Evolutionary conservation across 2,113 vertebrate genomes (phyloP).

Genomic region (Protobothrops flavoviridis): DNA sequence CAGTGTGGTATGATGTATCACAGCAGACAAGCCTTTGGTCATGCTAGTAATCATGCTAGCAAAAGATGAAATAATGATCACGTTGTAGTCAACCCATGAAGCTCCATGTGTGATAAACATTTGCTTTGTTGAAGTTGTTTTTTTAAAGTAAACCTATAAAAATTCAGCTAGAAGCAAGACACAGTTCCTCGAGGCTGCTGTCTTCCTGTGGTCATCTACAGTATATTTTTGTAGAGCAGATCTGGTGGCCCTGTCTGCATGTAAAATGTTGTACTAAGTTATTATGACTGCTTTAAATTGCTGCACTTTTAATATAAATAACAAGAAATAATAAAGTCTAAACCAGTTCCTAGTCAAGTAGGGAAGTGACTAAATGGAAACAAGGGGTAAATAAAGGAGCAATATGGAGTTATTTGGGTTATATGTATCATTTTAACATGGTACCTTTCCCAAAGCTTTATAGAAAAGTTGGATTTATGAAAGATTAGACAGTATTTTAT

Average conservation of each 20-base stretch:
- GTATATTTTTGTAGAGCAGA: neutral
- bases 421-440: neutral
- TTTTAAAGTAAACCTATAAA: neutral
- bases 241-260: neutral
- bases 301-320: neutral
- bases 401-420: neutral
- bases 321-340: neutral
- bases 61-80: neutral
- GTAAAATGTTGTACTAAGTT: neutral
- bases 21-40: neutral
- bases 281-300: neutral
- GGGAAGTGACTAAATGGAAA: neutral
- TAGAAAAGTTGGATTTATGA: neutral
- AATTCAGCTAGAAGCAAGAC: neutral
- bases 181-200: neutral
- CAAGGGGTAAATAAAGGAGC: neutral
- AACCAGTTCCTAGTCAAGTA: neutral
- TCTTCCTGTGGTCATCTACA: neutral
- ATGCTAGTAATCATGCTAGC: neutral
- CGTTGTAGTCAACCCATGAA: neutral
- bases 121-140: neutral
- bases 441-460: neutral
- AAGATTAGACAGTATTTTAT: neutral
- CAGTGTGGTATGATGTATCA: neutral
- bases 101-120: neutral